Percentiles rank a stretch among this genome's conserved stretches.
These are phyloP conservation scores for Leptodactylus fallax DNA, from an alignment of 2,797 vertebrate genomes.

Conservation along the genomic window DNA sequence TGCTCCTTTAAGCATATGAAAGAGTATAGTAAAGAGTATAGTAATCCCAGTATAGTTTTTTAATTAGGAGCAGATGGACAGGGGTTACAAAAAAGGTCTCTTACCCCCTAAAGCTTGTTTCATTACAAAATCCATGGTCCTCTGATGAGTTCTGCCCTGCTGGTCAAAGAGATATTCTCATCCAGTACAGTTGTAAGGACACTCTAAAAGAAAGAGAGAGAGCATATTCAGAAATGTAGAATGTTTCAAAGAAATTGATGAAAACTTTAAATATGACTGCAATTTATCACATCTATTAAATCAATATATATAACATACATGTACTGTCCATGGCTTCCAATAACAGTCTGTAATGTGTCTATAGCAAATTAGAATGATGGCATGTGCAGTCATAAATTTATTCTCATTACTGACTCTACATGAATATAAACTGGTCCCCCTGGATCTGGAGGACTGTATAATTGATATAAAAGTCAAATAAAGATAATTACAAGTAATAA, in stretches of 20 bases:
- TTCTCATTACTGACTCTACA: neutral
- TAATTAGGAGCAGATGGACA: neutral
- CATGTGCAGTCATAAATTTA: neutral
- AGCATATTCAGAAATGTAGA: slow-evolving; percentile 10
- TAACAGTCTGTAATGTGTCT: neutral
- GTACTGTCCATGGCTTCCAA: neutral
- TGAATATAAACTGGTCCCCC: neutral
- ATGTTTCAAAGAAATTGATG: neutral
- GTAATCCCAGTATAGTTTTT: neutral
- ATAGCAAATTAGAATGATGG: neutral
- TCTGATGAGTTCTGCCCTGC: slow-evolving; percentile 67
- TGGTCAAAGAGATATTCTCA: slow-evolving; percentile 75
- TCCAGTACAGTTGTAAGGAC: slow-evolving; percentile 70
- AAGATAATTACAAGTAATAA: neutral
- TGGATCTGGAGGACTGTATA: neutral
- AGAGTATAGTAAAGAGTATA: neutral
- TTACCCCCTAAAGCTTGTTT: slow-evolving; percentile 97
- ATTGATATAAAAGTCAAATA: neutral
- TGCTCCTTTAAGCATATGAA: neutral
- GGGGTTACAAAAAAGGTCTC: slow-evolving; percentile 61
- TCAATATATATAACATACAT: neutral
- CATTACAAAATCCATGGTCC: slow-evolving; percentile 97
- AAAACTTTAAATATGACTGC: neutral
- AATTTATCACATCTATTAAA: neutral
- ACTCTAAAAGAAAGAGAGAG: slow-evolving; percentile 1